Base-by-base conservation (phyloP, 2,113 vertebrate genomes). In the Leptosomus discolor region DNA sequence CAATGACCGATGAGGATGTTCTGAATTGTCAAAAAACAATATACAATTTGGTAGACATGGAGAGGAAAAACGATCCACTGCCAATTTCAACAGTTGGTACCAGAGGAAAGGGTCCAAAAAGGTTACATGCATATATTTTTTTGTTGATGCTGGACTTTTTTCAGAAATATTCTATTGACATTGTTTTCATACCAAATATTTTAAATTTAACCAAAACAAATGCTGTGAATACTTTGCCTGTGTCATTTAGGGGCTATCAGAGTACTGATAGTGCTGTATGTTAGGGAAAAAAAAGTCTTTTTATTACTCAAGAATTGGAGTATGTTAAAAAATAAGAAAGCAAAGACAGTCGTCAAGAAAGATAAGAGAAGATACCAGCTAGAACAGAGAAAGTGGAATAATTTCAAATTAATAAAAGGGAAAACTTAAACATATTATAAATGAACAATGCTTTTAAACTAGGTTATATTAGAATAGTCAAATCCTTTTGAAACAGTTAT, bases 1-100 rank as follows among this genome's bases (percentile, higher is more conserved):
- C 98, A 89, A 97, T 99, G 96, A 99, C 98, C 37, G 99, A 99
- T 91, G 99, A 99, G 81, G 99, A 99, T 84, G 98, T 99, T 68
- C 97, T 99, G 86, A 99, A 99, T 64, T 99, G 99, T 97, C 99
- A 99, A 97, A 99, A 99, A 98, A 99, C 99, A 0, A 99, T 99
- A 95, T 99, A 99, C 97, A 99, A 99, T 95, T 97, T 99, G 95
- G 99, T 99, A 60, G 99, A 99, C 91, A 99, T 99, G 99, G 99
- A 99, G 97, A 99, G 99, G 91, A 99, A 99, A 92, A 99, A 99
- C 4, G 99, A 99, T 96, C 99, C 99, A 7, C 97, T 99, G n/a
- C 99, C 99, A 3, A 99, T 99, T 98, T 99, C 99, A 85, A 99
- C 99, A 36, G 99, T 99, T 93, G 99, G 99, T 74, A 99, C 99